Evolutionary conservation across 1,140 invertebrate species (phyloP), one percentile per base, ranked within the genome.

Genomic region (Eupeodes corollae): DNA sequence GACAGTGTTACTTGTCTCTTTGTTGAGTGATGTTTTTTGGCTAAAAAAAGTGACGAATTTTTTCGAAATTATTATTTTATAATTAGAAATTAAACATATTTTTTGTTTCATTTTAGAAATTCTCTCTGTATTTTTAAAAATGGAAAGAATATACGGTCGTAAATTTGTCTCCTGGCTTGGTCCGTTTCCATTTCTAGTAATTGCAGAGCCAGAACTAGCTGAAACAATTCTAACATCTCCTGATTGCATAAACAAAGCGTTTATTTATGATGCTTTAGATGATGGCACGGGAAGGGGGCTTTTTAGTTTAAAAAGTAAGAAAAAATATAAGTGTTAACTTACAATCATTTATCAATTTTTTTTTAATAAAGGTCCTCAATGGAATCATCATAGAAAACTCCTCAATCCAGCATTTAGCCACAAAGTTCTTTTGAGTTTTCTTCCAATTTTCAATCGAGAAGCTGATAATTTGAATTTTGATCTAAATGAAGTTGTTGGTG

Each of bases 221-320:
- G 59, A 65, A 50, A 62, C 65, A 10, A 61, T 65, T 47, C 49
- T 65, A 2, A 65, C 58, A 21, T 65, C 63, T 3, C 59, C 58
- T 0, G 49, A 65, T 39, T 65, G 63, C 32, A 40, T 65, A 6
- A 59, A 65, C 45, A 65, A 65, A 40, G 58, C 59, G 6, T 48
- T 61, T 1, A 59, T 65, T n/a, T 65, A 65, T 34, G 56, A 47
- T 35, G 56, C 59, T 1, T 44, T 65, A 13, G 57, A 59, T 41
- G 62, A 65, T 49, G 59, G 55, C 12, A 52, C 53, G 15, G 63
- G 63, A n/a, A 16, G 21, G 13, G 63, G 63, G 18, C 32, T 65
- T 5, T 64, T 65, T 13, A 63, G 62, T 33, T 42, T 56, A 16
- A 49, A 50, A 14, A 55, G 62, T 63, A 48, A 49, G 13, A 26